These are phyloP conservation scores for Papilio aristodemus DNA, from an alignment of 1,140 invertebrate species.

Conservation along the genomic window DNA sequence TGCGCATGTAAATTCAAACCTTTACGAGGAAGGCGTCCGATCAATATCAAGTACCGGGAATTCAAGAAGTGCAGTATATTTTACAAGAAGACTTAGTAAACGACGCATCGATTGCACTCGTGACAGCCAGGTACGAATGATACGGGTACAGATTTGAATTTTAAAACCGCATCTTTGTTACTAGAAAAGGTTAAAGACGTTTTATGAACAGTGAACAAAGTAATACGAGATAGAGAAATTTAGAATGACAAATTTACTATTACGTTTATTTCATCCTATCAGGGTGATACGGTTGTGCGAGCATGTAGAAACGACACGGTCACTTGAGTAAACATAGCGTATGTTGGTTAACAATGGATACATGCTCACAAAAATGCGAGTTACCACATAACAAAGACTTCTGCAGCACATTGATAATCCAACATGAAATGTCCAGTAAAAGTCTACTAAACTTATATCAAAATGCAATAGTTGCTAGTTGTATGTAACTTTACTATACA, in stretches of 20 bases:
- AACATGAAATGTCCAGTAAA: no score
- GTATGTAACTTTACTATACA: no score
- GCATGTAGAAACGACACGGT: neutral
- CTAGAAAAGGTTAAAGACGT: no score
- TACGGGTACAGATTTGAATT: no score
- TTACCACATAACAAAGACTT: neutral
- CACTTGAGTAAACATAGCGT: neutral
- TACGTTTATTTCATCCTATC: neutral
- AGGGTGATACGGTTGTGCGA: neutral
- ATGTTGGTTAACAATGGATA: neutral
- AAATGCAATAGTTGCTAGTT: no score
- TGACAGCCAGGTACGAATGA: no score
- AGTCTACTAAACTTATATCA: no score
- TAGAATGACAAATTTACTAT: neutral
- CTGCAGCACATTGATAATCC: no score
- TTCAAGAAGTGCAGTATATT: neutral
- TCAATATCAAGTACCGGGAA: conserved; percentile 6
- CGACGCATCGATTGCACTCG: neutral
- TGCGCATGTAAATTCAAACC: neutral
- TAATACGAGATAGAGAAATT: neutral
- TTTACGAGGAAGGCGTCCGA: conserved; percentile 5
- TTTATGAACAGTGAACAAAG: neutral
- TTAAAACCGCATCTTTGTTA: no score
- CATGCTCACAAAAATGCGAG: neutral
- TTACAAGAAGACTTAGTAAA: neutral